Evolutionary conservation across 30 jellyfish, hydroid and myxozoan genomes (phyloP).

Genomic region (Hydra vulgaris): DNA sequence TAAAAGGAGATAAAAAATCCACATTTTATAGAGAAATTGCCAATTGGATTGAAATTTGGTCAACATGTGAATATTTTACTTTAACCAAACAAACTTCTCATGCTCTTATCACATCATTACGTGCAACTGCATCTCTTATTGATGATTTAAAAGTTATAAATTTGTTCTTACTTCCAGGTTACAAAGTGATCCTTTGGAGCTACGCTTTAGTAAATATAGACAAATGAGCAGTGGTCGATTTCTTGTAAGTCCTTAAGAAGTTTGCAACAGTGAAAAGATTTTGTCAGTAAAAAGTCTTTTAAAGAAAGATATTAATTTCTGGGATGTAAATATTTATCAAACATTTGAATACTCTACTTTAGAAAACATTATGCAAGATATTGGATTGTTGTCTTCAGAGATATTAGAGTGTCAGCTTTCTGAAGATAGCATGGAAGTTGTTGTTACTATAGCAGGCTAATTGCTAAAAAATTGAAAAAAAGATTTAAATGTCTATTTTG

Average conservation of each 20-base stretch:
- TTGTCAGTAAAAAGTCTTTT: not conserved
- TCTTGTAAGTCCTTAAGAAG: not conserved
- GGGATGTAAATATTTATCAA: not conserved
- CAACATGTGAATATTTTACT: not conserved
- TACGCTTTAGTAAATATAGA: not conserved
- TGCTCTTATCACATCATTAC: not conserved
- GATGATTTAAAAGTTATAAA: not conserved
- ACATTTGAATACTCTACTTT: not conserved
- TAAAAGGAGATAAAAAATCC: not conserved
- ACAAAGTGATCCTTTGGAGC: not conserved
- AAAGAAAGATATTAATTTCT: not conserved
- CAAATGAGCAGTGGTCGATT: not conserved
- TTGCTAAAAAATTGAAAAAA: not conserved
- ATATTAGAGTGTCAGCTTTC: not conserved
- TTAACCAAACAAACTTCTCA: not conserved
- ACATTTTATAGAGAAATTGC: not conserved
- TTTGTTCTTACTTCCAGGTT: not conserved
- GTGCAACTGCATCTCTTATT: not conserved
- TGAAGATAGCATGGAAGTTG: not conserved
- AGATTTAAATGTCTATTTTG: not conserved
- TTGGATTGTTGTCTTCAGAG: not conserved
- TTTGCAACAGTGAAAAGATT: not conserved
- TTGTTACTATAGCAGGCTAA: not conserved
- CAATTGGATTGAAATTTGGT: not conserved
- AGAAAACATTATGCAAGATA: not conserved